These are phyloP conservation scores for Atlantisia rogersi DNA, from an alignment of 2,113 vertebrate genomes.

Conservation along the genomic window DNA sequence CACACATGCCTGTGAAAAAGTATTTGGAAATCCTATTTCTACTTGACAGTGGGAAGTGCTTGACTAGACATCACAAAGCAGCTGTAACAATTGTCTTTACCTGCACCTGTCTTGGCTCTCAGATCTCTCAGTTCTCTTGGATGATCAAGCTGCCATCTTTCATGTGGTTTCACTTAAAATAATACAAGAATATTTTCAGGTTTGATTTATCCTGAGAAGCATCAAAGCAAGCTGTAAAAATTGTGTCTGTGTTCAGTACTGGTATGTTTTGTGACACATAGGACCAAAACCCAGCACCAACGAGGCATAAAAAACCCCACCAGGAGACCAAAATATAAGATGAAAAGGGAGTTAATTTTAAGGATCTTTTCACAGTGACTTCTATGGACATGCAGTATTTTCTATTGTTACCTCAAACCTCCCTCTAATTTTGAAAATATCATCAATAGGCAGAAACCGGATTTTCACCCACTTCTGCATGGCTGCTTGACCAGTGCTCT, in stretches of 20 bases:
- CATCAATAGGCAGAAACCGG: background rate
- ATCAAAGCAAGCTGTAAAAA: background rate
- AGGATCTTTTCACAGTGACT: background rate
- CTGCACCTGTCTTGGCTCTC: background rate
- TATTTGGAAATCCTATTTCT: constrained; percentile 3
- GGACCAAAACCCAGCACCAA: background rate
- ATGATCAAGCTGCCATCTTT: background rate
- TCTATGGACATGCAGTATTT: background rate
- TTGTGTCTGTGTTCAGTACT: background rate
- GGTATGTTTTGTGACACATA: background rate
- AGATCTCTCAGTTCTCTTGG: background rate
- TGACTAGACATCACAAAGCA: background rate
- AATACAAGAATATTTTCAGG: background rate
- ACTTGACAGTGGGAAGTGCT: background rate
- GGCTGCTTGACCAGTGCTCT: background rate
- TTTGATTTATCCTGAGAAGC: background rate
- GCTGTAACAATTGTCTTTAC: constrained; percentile 8
- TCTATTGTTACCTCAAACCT: background rate
- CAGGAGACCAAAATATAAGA: background rate
- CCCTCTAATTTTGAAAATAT: background rate
- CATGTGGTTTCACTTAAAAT: background rate
- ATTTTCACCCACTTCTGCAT: background rate
- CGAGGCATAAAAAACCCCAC: background rate
- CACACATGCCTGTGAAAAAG: background rate
- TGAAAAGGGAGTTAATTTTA: background rate